phyloP scores from a whole-genome alignment of 2,888 invertebrate species.

The Chrysodeixis includens region DNA sequence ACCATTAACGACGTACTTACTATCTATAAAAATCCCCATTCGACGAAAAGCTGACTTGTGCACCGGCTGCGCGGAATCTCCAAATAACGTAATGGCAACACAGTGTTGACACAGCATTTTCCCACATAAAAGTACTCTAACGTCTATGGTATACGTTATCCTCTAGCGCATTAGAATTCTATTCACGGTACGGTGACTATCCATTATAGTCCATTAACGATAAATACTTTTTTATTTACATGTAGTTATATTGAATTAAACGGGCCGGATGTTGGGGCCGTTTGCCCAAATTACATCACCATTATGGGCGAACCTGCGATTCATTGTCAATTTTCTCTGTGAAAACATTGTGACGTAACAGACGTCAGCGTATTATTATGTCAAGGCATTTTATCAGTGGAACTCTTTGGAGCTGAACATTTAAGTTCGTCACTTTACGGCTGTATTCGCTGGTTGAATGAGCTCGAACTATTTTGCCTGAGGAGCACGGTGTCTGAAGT shows the following conservation, averaged over 20 bases:
- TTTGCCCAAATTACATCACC: constrained; percentile 74
- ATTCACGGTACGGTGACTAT: constrained; percentile 72
- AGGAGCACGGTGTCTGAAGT: background rate
- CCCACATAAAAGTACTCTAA: constrained; percentile 45
- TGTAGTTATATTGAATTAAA: constrained; percentile 74
- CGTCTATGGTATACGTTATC: constrained; percentile 31
- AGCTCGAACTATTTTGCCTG: constrained; percentile 13
- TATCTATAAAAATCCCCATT: background rate
- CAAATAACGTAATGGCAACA: background rate
- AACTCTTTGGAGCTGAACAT: constrained; percentile 13
- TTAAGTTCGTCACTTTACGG: background rate
- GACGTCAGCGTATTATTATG: constrained; percentile 33
- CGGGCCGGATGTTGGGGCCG: constrained; percentile 71
- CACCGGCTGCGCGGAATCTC: background rate
- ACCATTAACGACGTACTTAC: background rate
- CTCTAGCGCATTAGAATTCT: constrained; percentile 53
- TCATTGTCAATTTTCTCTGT: constrained; percentile 65
- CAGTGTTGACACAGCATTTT: constrained; percentile 46
- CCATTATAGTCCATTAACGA: constrained; percentile 76
- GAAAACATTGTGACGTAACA: constrained; percentile 41
- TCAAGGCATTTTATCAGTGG: constrained; percentile 28
- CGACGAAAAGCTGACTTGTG: background rate
- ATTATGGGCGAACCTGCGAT: constrained; percentile 70
- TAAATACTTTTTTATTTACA: constrained; percentile 71
- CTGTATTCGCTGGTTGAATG: background rate